Percentiles rank a stretch among this genome's conserved stretches.
phyloP scores from a whole-genome alignment of 2,113 vertebrate species.

The Lanius ludovicianus region DNA sequence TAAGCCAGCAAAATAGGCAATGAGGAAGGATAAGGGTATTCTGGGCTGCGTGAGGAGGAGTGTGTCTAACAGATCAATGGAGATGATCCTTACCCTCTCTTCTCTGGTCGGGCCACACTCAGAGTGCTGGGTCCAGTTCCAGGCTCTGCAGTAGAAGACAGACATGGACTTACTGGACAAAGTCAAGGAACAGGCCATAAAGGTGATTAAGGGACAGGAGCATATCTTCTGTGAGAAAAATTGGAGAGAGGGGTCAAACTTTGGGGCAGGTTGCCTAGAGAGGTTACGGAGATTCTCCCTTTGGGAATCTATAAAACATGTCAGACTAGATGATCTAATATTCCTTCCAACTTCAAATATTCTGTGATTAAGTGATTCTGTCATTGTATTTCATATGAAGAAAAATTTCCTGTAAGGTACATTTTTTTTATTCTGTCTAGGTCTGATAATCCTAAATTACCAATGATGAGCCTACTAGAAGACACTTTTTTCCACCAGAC shows the following conservation, averaged over 20 bases:
- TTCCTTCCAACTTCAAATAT: background rate
- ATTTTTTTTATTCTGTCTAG: background rate
- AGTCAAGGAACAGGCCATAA: background rate
- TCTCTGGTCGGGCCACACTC: background rate
- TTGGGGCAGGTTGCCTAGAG: background rate
- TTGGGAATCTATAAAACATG: background rate
- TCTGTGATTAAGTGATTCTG: background rate
- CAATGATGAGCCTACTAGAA: background rate
- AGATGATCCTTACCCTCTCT: background rate
- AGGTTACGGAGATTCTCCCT: background rate
- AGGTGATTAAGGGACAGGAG: background rate
- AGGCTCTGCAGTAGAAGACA: background rate
- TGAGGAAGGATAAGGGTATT: background rate
- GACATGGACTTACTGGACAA: background rate
- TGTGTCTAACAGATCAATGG: background rate
- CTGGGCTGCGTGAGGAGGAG: background rate
- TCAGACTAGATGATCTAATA: background rate
- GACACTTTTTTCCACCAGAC: background rate
- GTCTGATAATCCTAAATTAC: background rate
- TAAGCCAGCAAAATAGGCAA: background rate
- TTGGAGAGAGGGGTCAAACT: background rate
- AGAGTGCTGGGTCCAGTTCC: background rate
- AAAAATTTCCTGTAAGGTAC: background rate
- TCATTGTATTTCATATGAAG: background rate
- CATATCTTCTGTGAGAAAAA: background rate